Conservation (phyloP, 2,113 vertebrate genomes). For the Micromys minutus region DNA sequence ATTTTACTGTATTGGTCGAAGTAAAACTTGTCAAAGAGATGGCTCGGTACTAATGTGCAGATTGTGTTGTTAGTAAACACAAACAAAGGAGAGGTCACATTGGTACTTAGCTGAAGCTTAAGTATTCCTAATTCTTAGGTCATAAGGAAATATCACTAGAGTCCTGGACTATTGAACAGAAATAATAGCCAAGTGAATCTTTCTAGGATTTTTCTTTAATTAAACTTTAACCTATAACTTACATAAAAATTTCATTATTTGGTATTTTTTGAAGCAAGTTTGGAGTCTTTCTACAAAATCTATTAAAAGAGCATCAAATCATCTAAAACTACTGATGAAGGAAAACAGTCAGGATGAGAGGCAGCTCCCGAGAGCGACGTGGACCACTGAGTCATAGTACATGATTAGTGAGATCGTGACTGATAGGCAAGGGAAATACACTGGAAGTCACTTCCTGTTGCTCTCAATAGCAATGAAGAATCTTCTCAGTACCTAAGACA, state of each 20-base stretch:
- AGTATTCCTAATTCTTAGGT: not conserved
- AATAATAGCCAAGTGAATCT: slow-evolving; percentile 12
- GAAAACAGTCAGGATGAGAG: not conserved
- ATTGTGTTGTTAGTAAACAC: not conserved
- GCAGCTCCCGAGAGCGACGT: not conserved
- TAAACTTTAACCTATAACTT: slow-evolving; percentile 2
- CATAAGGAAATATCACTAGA: not conserved
- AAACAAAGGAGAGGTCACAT: not conserved
- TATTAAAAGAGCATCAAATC: not conserved
- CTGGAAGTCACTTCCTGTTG: slow-evolving; percentile 23
- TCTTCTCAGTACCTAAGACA: not conserved
- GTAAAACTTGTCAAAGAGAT: not conserved
- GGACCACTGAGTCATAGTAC: not conserved
- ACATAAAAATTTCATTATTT: not conserved
- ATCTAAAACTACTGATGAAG: not conserved
- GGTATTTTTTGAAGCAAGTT: not conserved
- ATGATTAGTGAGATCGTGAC: not conserved
- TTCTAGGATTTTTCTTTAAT: slow-evolving; percentile 31
- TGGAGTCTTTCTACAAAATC: slow-evolving; percentile 9
- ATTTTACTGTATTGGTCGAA: not conserved
- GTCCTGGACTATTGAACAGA: not conserved
- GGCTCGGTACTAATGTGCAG: not conserved
- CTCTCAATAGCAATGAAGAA: not conserved
- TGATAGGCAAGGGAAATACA: not conserved
- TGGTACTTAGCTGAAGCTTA: not conserved